Evolutionary conservation across 2,113 vertebrate genomes (phyloP), one percentile per base, ranked within the genome.

Genomic region (Embiotoca jacksoni): DNA sequence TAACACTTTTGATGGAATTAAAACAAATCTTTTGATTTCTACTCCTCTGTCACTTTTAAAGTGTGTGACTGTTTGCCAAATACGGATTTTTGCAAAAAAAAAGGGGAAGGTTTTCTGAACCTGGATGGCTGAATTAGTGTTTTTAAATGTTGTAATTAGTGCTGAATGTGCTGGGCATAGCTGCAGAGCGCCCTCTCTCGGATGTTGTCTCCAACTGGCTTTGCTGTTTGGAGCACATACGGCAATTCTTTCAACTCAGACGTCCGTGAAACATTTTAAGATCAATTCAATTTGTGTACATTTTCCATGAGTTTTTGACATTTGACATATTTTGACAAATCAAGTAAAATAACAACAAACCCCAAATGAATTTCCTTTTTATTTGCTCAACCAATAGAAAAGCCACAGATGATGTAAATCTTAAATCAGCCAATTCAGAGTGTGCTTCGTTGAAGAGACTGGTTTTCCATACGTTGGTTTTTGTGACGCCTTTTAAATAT

Each of bases 171-270:
- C 37, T 41, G 80, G 35, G 33, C 73, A 53, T 37, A 81, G 93
- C 92, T 88, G 77, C 47, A 91, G 73, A 86, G 94, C 95, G 93
- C 95, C 95, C 93, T 94, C 95, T 95, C 44, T 94, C 87, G 95
- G 92, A 47, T 14, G 32, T 3, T 61, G 5, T 6, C n/a, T 15
- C 52, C 36, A 39, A 14, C 44, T 80, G 57, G 8, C 36, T 41
- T 1, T 3, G 3, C 35, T 56, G 63, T 74, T 15, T 57, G 58
- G 53, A 53, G 50, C 68, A 64, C 61, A 71, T 6, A 3, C 31
- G 16, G 30, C 49, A 7, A 44, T 56, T 54, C 23, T 53, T 23
- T 30, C 9, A 69, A 60, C 62, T 50, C 1, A 62, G 44, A 63
- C 46, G 16, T 14, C 16, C 2, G 7, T 36, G 44, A 23, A 56